Evolutionary conservation across 2,888 invertebrate species (phyloP), one percentile per base, ranked within the genome.

Genomic region (Bedellia somnulentella): DNA sequence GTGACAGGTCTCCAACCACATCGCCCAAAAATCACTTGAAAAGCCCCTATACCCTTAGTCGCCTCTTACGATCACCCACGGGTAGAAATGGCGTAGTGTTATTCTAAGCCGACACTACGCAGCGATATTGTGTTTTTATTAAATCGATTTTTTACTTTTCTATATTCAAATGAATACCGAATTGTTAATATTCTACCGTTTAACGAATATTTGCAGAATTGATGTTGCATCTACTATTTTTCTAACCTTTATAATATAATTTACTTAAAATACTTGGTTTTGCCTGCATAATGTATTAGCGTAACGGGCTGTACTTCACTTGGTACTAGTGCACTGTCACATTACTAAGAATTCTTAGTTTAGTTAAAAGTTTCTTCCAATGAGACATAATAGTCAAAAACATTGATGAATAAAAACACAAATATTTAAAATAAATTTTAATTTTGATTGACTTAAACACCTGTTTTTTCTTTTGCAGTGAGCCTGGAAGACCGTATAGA

Each of bases 401-500:
- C 3, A 4, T 2, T 2, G 3, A 6, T 6, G 4, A 24, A 6
- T 3, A 14, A 4, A 5, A 4, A 11, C 3, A 4, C 24, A 8
- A 8, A 13, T 4, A 9, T 24, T 8, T 12, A 5, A 6, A 4
- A 24, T 4, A 24, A 6, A 24, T 9, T 12, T 11, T 24, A 3
- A 6, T 12, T 3, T 4, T 12, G 6, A 4, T 24, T 8, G 3
- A 9, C 6, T 16, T 2, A n/a, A 11, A 4, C 2, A 4, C 13
- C 4, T 37, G 22, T 30, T 36, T 13, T 30, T 44, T 47, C 46
- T 38, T 47, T 81, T 81, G 21, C 78, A 92, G 92, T 86, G 24
- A 90, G 89, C 46, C 68, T 93, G 37, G 90, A 93, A 62, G 85
- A 87, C 44, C 82, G 86, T 41, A 86, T 93, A 29, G 78, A 86